phyloP scores from a whole-genome alignment of 2,113 vertebrate genomes.

The Syrmaticus mikado region DNA sequence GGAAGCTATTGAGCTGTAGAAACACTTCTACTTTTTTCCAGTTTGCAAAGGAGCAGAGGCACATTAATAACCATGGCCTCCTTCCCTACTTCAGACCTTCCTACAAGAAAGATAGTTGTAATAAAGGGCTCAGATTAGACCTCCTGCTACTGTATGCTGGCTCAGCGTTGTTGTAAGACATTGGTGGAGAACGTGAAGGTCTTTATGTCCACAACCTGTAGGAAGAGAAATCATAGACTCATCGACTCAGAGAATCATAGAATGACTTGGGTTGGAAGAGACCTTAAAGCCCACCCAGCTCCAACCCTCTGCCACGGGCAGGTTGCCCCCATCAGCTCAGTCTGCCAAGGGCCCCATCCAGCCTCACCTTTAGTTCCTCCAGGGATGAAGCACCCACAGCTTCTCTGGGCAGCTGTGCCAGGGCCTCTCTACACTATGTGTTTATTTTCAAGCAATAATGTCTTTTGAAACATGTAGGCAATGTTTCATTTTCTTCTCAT shows the following conservation, averaged over 20 bases:
- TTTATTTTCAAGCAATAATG: neutral
- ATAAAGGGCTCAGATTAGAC: neutral
- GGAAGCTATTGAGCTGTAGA: neutral
- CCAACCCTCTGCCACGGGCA: too few species aligned
- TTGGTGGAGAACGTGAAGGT: neutral
- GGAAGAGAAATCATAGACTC: neutral
- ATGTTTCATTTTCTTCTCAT: neutral
- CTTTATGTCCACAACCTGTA: neutral
- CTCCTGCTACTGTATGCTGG: fast-evolving
- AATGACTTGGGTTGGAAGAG: neutral
- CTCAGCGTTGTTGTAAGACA: fast-evolving
- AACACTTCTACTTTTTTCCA: neutral
- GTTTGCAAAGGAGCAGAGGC: neutral
- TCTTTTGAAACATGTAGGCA: neutral
- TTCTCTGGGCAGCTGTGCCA: neutral
- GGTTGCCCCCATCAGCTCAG: neutral
- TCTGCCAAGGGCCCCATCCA: neutral
- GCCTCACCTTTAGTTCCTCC: neutral
- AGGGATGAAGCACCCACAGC: neutral
- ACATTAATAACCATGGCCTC: neutral
- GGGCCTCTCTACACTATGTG: neutral
- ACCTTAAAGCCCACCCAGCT: neutral
- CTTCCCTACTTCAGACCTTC: neutral
- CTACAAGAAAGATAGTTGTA: neutral
- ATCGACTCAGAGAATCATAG: neutral